A percentile compares a stretch with the other conserved stretches of the same genome.
These are phyloP conservation scores for Cataglyphis altisquamis DNA, from an alignment of 2,888 invertebrate species.

Conservation along the genomic window DNA sequence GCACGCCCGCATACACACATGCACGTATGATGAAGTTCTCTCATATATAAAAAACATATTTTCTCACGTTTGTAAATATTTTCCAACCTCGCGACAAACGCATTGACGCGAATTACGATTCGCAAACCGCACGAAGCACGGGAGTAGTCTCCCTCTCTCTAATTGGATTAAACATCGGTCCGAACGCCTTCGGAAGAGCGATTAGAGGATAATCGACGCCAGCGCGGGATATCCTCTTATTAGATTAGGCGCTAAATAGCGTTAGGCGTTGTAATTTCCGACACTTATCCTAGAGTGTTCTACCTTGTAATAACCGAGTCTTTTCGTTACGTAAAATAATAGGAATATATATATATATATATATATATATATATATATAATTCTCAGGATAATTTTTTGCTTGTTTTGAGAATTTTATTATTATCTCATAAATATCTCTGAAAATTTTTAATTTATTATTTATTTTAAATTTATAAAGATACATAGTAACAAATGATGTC, in stretches of 20 bases:
- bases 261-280: slow-evolving; percentile 26
- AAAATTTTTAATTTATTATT: background rate
- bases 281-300: slow-evolving; percentile 28
- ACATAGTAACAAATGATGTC: background rate
- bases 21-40: background rate
- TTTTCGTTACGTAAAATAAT: slow-evolving; percentile 5
- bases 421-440: background rate
- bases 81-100: background rate
- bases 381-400: background rate
- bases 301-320: background rate
- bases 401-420: background rate
- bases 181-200: slow-evolving; percentile 4
- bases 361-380: background rate
- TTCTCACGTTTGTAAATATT: slow-evolving; percentile 8
- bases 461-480: background rate
- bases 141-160: background rate
- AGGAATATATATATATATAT: no score
- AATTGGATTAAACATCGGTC: slow-evolving; percentile 46
- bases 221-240: slow-evolving; percentile 29
- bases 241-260: slow-evolving; percentile 45
- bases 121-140: background rate
- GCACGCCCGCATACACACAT: no score
- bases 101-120: slow-evolving; percentile 1
- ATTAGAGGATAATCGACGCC: slow-evolving; percentile 48
- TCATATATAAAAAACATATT: background rate